Evolutionary conservation across 2,113 vertebrate genomes (phyloP).

Genomic region (Drymodes brunneopygia): DNA sequence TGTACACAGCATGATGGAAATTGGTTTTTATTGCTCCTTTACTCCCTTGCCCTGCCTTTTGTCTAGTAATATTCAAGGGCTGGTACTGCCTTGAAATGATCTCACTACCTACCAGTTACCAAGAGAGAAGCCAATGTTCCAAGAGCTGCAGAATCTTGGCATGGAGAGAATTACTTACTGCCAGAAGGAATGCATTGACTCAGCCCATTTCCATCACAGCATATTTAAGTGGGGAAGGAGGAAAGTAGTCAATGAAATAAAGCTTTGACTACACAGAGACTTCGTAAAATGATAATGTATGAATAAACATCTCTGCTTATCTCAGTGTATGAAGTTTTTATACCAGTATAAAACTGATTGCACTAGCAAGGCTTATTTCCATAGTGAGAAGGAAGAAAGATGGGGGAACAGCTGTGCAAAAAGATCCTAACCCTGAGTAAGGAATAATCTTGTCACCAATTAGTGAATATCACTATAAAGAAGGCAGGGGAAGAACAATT

Average conservation of each 20-base stretch:
- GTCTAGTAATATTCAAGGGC: neutral
- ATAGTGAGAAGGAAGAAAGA: neutral
- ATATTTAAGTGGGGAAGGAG: neutral
- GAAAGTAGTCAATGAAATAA: neutral
- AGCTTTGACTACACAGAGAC: neutral
- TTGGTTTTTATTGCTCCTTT: neutral
- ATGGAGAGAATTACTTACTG: neutral
- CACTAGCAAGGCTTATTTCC: neutral
- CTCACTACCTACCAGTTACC: neutral
- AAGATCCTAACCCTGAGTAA: neutral
- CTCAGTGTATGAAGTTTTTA: neutral
- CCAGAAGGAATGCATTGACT: neutral
- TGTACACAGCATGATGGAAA: neutral
- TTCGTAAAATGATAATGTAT: neutral
- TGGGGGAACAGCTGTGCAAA: neutral
- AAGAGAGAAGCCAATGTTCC: neutral
- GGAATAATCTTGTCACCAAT: neutral
- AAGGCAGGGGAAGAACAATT: neutral
- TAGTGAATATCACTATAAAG: neutral
- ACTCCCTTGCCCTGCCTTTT: neutral
- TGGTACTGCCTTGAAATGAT: neutral
- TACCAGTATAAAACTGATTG: neutral
- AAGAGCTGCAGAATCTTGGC: slow-evolving; percentile 6
- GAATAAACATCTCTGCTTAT: neutral
- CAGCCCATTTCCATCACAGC: neutral